Evolutionary conservation across 2,797 vertebrate genomes (phyloP).

Genomic region (Oryzias dopingdopingensis): DNA sequence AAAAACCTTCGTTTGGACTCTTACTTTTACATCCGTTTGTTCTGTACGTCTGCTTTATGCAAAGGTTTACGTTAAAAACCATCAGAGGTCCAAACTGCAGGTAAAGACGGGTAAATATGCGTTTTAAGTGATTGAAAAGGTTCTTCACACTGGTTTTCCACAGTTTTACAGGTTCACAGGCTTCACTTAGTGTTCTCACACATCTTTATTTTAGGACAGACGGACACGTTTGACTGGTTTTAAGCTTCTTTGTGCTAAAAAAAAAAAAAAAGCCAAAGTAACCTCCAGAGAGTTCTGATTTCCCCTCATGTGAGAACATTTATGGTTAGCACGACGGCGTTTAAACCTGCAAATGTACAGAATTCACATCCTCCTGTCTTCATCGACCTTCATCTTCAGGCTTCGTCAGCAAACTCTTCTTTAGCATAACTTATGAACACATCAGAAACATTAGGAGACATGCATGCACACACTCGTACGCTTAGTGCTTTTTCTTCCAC

Average conservation of each 20-base stretch:
- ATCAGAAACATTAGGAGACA: constrained; percentile 48
- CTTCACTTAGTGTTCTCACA: background rate
- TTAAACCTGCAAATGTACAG: constrained; percentile 39
- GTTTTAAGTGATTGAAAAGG: constrained; percentile 16
- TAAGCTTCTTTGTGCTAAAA: constrained; percentile 47
- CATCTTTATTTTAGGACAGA: background rate
- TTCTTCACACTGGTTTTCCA: constrained; percentile 11
- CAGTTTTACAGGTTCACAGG: background rate
- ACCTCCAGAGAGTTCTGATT: background rate
- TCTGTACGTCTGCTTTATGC: too few species aligned
- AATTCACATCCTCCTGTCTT: constrained; percentile 23
- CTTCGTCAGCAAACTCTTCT: constrained; percentile 53
- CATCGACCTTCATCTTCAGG: constrained; percentile 55
- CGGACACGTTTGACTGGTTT: constrained; percentile 22
- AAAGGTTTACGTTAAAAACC: background rate
- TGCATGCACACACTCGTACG: constrained; percentile 50
- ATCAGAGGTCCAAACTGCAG: constrained; percentile 21
- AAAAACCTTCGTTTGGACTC: too few species aligned
- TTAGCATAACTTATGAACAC: constrained; percentile 45
- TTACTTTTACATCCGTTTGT: too few species aligned
- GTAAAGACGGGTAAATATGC: constrained; percentile 4
- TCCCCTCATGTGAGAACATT: constrained; percentile 14
- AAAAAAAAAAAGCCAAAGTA: constrained; percentile 46
- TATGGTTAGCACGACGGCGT: constrained; percentile 8
- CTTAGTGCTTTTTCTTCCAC: constrained; percentile 57